phyloP scores from a whole-genome alignment of 64 coral and sea anemone species.

The Cladopsammia gracilis region DNA sequence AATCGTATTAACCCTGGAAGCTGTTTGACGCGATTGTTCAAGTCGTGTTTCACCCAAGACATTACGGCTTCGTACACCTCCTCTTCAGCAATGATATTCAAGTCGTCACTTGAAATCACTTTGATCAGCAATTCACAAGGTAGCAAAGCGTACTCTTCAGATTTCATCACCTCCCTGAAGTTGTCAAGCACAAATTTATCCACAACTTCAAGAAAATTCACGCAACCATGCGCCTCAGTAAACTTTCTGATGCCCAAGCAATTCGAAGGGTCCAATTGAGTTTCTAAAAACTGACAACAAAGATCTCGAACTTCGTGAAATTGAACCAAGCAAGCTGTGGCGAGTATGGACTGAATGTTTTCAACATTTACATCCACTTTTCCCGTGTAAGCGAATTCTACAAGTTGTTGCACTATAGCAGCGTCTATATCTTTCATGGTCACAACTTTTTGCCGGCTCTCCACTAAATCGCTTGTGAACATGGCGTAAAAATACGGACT shows the following conservation, averaged over 20 bases:
- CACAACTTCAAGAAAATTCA: slow-evolving; percentile 85
- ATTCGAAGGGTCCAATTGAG: slow-evolving; percentile 94
- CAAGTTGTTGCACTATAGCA: slow-evolving; percentile 79
- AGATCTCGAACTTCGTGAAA: slow-evolving; percentile 97
- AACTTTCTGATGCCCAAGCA: slow-evolving; percentile 99
- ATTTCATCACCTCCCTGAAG: slow-evolving; percentile 94
- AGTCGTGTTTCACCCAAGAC: slow-evolving; percentile 93
- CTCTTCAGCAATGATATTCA: slow-evolving; percentile 87
- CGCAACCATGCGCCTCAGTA: slow-evolving; percentile 92
- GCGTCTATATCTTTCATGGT: slow-evolving; percentile 96
- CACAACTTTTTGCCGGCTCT: slow-evolving; percentile 93
- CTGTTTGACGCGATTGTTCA: slow-evolving; percentile 77
- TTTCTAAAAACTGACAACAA: slow-evolving; percentile 98
- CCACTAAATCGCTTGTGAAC: slow-evolving; percentile 93
- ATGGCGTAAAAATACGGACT: slow-evolving; percentile 97
- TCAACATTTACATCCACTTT: slow-evolving; percentile 90
- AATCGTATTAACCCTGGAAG: slow-evolving; percentile 82
- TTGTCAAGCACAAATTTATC: slow-evolving; percentile 96
- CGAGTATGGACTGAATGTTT: slow-evolving; percentile 89
- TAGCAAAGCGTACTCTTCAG: slow-evolving; percentile 97
- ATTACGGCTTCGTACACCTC: slow-evolving; percentile 98
- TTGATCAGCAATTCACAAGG: slow-evolving; percentile 90
- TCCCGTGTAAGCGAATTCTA: slow-evolving; percentile 97
- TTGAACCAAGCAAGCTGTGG: slow-evolving; percentile 89
- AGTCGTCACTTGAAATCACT: slow-evolving; percentile 97